Conservation (phyloP, 1,140 invertebrate species). For the Cardiocondyla obscurior region DNA sequence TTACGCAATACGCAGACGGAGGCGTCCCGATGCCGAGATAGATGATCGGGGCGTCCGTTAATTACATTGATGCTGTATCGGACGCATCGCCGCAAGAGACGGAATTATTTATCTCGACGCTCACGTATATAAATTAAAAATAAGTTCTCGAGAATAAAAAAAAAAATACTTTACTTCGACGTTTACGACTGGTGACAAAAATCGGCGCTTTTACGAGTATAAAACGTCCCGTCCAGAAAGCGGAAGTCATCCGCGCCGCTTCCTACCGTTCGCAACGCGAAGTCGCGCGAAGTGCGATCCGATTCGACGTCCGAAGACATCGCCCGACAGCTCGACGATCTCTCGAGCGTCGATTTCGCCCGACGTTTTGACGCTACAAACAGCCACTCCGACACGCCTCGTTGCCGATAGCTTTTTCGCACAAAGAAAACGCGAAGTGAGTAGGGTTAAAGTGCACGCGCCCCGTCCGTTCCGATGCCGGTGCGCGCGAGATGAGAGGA, state of each 20-base stretch:
- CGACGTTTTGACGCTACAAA: constrained; percentile 57
- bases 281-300: not conserved
- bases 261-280: not conserved
- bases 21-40: not conserved
- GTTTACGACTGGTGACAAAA: not conserved
- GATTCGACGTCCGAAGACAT: constrained; percentile 26
- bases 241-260: not conserved
- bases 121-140: no score
- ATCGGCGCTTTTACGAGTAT: not conserved
- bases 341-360: constrained; percentile 20
- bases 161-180: not conserved
- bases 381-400: constrained; percentile 53
- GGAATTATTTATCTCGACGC: not conserved
- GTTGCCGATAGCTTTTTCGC: constrained; percentile 35
- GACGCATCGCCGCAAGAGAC: not conserved
- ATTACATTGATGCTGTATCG: not conserved
- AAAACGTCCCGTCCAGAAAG: not conserved
- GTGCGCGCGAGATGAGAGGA: not conserved
- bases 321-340: constrained; percentile 44
- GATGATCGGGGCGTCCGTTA: constrained; percentile 2
- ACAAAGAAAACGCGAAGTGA: constrained; percentile 48
- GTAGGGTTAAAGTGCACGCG: constrained; percentile 22
- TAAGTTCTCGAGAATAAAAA: no score
- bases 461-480: constrained; percentile 41
- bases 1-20: not conserved